These are phyloP conservation scores for Elephas maximus DNA, from an alignment of 2,113 vertebrate species.

Conservation along the genomic window DNA sequence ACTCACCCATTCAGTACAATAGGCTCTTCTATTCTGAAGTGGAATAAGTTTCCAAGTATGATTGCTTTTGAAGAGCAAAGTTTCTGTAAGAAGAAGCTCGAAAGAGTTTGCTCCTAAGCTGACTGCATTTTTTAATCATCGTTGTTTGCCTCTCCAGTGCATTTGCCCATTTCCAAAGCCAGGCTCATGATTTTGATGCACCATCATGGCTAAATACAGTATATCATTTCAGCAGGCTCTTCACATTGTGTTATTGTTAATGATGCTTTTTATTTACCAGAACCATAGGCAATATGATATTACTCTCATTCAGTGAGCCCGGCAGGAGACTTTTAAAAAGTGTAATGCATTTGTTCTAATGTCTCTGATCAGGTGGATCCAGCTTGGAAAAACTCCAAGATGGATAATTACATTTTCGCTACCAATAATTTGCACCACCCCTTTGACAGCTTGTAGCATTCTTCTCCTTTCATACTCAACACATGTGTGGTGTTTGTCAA, in stretches of 20 bases:
- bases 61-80: conserved; percentile 71
- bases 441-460: conserved; percentile 74
- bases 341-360: conserved; percentile 84
- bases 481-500: conserved; percentile 58
- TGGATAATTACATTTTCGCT: conserved; percentile 83
- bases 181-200: conserved; percentile 60
- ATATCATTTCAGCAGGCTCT: conserved; percentile 82
- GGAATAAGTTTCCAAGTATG: conserved; percentile 50
- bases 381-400: conserved; percentile 83
- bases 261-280: conserved; percentile 87
- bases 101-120: conserved; percentile 42
- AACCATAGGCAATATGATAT: conserved; percentile 83
- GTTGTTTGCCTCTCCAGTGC: conserved; percentile 69
- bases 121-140: conserved; percentile 75
- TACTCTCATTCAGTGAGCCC: conserved; percentile 82
- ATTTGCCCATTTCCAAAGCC: conserved; percentile 48
- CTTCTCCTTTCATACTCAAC: conserved; percentile 73
- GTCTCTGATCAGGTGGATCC: conserved; percentile 84
- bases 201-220: conserved; percentile 72
- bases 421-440: conserved; percentile 81
- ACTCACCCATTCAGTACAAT: background rate
- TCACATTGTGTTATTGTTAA: conserved; percentile 84
- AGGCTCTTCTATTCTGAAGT: conserved; percentile 25
- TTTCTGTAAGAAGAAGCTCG: conserved; percentile 32
- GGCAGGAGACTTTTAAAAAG: conserved; percentile 84